A percentile compares a stretch with the other conserved stretches of the same genome.
These are phyloP conservation scores for Aphelenchoides fujianensis DNA, from an alignment of 1,140 invertebrate species.

Conservation along the genomic window DNA sequence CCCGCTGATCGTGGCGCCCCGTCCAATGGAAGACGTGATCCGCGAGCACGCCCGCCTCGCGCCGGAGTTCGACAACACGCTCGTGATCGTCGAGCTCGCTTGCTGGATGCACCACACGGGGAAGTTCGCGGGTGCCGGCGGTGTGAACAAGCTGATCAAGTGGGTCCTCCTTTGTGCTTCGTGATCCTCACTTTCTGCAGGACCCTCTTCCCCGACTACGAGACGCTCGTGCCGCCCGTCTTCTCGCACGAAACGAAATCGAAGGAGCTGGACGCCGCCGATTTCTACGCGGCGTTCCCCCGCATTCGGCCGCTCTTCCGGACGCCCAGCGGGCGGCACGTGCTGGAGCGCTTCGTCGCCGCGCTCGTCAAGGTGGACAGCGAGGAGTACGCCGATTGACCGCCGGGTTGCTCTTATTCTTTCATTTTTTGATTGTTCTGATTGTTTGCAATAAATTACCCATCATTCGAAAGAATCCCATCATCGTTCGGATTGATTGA, in stretches of 20 bases:
- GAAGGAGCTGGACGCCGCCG: neutral
- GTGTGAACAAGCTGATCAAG: neutral
- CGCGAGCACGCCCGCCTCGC: neutral
- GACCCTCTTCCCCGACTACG: neutral
- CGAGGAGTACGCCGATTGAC: slow-evolving; percentile 3
- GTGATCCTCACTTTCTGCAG: neutral
- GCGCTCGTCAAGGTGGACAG: neutral
- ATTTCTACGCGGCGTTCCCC: neutral
- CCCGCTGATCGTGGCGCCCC: neutral
- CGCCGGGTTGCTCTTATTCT: no score
- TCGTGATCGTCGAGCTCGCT: neutral
- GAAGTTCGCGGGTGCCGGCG: neutral
- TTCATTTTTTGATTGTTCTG: no score
- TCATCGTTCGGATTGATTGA: no score
- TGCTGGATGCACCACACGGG: slow-evolving; percentile 1
- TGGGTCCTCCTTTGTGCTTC: no score
- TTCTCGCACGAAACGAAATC: neutral
- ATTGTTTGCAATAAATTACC: no score
- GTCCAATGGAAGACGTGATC: neutral
- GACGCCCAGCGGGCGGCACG: neutral
- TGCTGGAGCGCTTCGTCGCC: neutral
- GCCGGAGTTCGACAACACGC: slow-evolving; percentile 3
- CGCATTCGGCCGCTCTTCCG: neutral
- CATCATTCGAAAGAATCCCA: no score
- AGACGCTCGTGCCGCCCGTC: slow-evolving; percentile 4